phyloP scores from a whole-genome alignment of 2,888 invertebrate species.

The Noctuana brunneofusca region DNA sequence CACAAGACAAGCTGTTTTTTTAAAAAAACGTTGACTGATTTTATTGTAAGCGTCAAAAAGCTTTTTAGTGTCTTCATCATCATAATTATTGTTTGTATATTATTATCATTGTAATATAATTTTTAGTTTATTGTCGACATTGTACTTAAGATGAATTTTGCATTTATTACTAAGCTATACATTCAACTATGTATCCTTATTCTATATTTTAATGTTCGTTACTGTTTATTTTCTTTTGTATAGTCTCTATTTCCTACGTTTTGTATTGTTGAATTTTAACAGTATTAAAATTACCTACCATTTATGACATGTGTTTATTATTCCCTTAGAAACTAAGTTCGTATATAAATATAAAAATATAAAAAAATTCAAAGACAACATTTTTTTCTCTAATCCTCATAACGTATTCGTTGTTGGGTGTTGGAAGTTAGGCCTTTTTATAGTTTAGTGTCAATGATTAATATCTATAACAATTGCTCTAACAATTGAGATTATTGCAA shows the following conservation, averaged over 20 bases:
- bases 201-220: conserved; percentile 50
- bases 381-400: not conserved
- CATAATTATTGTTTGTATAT: conserved; percentile 15
- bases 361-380: not conserved
- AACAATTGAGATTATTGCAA: not conserved
- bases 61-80: conserved; percentile 33
- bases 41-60: conserved; percentile 36
- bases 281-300: conserved; percentile 74
- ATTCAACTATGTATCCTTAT: conserved; percentile 37
- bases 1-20: conserved; percentile 4
- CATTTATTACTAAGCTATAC: conserved; percentile 45
- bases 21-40: conserved; percentile 28
- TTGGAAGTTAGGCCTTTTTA: not conserved
- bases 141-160: conserved; percentile 48
- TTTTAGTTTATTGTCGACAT: conserved; percentile 39
- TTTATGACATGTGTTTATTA: conserved; percentile 40
- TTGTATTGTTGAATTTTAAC: conserved; percentile 81
- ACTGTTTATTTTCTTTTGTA: conserved; percentile 63
- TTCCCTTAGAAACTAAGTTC: conserved; percentile 33
- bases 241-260: conserved; percentile 69
- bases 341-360: too few relatives aligned
- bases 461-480: not conserved
- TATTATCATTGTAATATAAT: conserved; percentile 25
- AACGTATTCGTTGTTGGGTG: not conserved
- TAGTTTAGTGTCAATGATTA: not conserved